A percentile compares a stretch with the other conserved stretches of the same genome.
Evolutionary conservation across 1,140 invertebrate genomes (phyloP).

Genomic region (Drosophila nikananu): DNA sequence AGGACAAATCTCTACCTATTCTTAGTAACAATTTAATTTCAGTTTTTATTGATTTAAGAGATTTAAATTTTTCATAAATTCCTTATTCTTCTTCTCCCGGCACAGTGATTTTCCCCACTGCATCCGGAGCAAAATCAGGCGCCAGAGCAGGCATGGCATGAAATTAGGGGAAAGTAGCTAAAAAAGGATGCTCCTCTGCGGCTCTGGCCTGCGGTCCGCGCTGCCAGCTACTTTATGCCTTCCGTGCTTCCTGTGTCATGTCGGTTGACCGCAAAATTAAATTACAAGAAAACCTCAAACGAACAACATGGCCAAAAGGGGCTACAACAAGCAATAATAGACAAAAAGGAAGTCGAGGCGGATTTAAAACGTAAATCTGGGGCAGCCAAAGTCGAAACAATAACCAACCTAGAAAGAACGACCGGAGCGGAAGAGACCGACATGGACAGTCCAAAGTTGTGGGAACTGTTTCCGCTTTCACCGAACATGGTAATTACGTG

Average conservation of each 20-base stretch:
- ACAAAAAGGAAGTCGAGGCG: slow-evolving; percentile 19
- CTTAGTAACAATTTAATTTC: too few species aligned
- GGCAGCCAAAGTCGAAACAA: slow-evolving; percentile 54
- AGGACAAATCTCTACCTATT: too few species aligned
- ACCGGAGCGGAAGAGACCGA: slow-evolving; percentile 15
- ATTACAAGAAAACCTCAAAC: slow-evolving; percentile 72
- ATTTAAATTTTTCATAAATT: too few species aligned
- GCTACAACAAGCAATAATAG: slow-evolving; percentile 45
- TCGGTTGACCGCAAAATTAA: slow-evolving; percentile 81
- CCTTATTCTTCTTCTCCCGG: too few species aligned
- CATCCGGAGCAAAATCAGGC: slow-evolving; percentile 14
- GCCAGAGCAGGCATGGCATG: slow-evolving; percentile 30
- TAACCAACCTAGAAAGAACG: slow-evolving; percentile 28
- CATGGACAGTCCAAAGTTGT: slow-evolving; percentile 56
- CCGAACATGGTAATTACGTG: slow-evolving; percentile 74
- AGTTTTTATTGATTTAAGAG: too few species aligned
- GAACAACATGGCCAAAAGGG: slow-evolving; percentile 59
- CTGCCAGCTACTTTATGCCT: slow-evolving; percentile 47
- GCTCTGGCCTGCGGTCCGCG: slow-evolving; percentile 29
- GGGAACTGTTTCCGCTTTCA: slow-evolving; percentile 52
- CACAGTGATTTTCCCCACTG: slow-evolving; percentile 1
- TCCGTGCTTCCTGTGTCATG: slow-evolving; percentile 66
- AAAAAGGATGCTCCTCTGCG: slow-evolving; percentile 45
- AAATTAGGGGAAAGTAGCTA: slow-evolving; percentile 54
- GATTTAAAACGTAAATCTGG: slow-evolving; percentile 39